Evolutionary conservation across 2,113 vertebrate species (phyloP).

Genomic region (Tautogolabrus adspersus): DNA sequence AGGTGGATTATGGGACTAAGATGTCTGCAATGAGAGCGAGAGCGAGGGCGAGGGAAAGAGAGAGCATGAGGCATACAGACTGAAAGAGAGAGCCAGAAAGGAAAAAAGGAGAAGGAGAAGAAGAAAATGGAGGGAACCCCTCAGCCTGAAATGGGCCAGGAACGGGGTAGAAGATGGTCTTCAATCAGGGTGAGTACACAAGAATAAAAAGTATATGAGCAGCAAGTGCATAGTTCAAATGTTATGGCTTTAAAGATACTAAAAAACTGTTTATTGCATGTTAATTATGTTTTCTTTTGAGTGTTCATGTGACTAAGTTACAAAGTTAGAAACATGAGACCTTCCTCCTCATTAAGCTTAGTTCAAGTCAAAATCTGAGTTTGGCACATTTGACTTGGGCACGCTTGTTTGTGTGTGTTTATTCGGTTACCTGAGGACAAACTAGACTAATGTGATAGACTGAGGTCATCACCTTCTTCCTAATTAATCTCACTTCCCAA

Average conservation of each 20-base stretch:
- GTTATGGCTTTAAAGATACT: neutral
- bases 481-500: constrained; percentile 28
- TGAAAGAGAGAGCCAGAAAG: constrained; percentile 20
- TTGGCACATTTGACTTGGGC: neutral
- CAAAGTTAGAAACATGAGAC: neutral
- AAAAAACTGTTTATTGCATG: neutral
- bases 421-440: constrained; percentile 19
- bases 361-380: constrained; percentile 5
- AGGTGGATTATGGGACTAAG: constrained; percentile 81
- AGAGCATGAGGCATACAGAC: constrained; percentile 22
- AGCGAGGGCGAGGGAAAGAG: constrained; percentile 3
- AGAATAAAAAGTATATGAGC: neutral
- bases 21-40: constrained; percentile 56
- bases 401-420: constrained; percentile 22
- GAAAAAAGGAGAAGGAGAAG: constrained; percentile 1
- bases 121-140: constrained; percentile 62
- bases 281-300: neutral
- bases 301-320: neutral
- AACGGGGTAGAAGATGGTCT: constrained; percentile 48
- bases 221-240: neutral
- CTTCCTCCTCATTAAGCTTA: neutral
- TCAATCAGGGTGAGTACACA: constrained; percentile 55
- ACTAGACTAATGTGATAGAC: constrained; percentile 32
- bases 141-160: constrained; percentile 38
- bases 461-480: constrained; percentile 28